Conservation (phyloP, 2,888 invertebrate genomes). For the Ommatoiulus sabulosus region DNA sequence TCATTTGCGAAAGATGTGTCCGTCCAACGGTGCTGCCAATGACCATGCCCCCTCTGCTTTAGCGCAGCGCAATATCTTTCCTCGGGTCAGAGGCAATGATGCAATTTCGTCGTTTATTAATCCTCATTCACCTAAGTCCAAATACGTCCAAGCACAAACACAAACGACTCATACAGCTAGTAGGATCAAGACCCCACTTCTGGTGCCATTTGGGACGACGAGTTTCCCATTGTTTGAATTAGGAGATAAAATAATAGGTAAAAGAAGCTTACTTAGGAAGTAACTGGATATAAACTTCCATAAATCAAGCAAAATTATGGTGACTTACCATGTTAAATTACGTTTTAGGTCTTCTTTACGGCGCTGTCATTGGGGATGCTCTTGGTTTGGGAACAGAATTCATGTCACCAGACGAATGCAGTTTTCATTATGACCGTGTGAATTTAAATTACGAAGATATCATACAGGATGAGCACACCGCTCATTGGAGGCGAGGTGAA, state of each 20-base stretch:
- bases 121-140: constrained; percentile 66
- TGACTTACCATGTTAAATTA: background rate
- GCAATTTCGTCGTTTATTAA: constrained; percentile 65
- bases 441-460: constrained; percentile 65
- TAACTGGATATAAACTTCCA: background rate
- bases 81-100: constrained; percentile 66
- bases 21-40: constrained; percentile 52
- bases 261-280: constrained; percentile 38
- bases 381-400: constrained; percentile 67
- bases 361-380: constrained; percentile 68
- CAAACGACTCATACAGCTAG: constrained; percentile 65
- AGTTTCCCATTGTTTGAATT: constrained; percentile 64
- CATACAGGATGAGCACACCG: constrained; percentile 66
- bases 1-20: constrained; percentile 63
- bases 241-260: constrained; percentile 66
- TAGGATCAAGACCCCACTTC: constrained; percentile 66
- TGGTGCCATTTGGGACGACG: constrained; percentile 66
- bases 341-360: constrained; percentile 65
- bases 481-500: constrained; percentile 67
- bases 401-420: constrained; percentile 66
- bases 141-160: constrained; percentile 67
- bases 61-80: constrained; percentile 65
- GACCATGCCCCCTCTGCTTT: constrained; percentile 64
- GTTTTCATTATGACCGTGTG: constrained; percentile 66
- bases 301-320: no score